Conservation (phyloP, 1,140 invertebrate genomes). For the Diprion similis region DNA sequence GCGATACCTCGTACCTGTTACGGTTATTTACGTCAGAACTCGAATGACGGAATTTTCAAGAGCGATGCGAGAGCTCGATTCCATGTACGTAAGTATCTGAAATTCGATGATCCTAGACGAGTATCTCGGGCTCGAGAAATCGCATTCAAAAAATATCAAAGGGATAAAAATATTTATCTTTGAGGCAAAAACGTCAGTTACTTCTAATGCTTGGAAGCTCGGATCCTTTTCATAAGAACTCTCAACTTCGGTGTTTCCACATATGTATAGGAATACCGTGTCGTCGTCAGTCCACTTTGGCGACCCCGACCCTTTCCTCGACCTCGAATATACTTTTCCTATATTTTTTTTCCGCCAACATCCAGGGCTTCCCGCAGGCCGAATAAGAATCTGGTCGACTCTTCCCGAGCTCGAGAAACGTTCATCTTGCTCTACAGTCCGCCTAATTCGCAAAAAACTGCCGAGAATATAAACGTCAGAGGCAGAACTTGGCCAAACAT, state of each 20-base stretch:
- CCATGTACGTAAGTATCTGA: too few relatives aligned
- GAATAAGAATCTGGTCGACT: neutral
- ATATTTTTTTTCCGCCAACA: neutral
- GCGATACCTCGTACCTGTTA: too few relatives aligned
- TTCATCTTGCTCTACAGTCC: neutral
- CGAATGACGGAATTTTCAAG: too few relatives aligned
- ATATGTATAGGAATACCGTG: too few relatives aligned
- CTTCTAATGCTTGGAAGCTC: too few relatives aligned
- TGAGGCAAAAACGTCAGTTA: too few relatives aligned
- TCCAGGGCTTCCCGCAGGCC: neutral
- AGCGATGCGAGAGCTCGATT: too few relatives aligned
- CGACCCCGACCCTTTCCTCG: neutral
- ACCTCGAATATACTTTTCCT: neutral
- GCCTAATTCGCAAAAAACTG: neutral
- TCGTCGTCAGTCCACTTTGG: neutral
- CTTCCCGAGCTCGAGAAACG: slow-evolving; percentile 1
- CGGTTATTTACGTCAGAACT: too few relatives aligned
- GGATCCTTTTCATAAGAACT: neutral
- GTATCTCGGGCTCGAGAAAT: too few relatives aligned
- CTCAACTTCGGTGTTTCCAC: neutral
- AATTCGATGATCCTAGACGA: too few relatives aligned
- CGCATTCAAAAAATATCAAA: too few relatives aligned
- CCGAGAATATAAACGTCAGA: slow-evolving; percentile 1
- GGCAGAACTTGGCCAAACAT: neutral
- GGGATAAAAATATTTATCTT: too few relatives aligned